Percentiles rank a stretch among this genome's conserved stretches.
These are phyloP conservation scores for Hydropsyche betteni DNA, from an alignment of 2,888 invertebrate species.

Conservation along the genomic window DNA sequence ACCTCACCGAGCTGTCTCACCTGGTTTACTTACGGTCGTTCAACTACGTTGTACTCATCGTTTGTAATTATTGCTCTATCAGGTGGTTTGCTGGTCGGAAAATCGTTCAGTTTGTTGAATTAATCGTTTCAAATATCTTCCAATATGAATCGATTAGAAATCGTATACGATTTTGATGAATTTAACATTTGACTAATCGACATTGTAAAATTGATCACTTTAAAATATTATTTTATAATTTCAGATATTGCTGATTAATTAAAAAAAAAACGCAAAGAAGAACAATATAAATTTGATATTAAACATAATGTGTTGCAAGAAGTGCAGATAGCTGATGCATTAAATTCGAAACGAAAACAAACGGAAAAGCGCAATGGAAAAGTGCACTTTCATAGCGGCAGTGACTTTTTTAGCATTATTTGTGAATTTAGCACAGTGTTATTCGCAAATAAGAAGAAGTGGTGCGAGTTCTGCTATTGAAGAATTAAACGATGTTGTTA, in stretches of 20 bases:
- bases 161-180: too few relatives aligned
- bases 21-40: constrained; percentile 27
- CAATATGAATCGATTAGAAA: too few relatives aligned
- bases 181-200: too few relatives aligned
- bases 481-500: constrained; percentile 31
- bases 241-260: not conserved
- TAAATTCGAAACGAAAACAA: constrained; percentile 54
- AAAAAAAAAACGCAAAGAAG: not conserved
- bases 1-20: constrained; percentile 5
- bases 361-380: not conserved
- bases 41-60: not conserved
- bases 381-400: constrained; percentile 10
- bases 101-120: too few relatives aligned
- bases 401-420: constrained; percentile 22
- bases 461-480: constrained; percentile 41
- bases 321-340: constrained; percentile 57
- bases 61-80: not conserved
- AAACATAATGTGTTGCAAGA: constrained; percentile 54
- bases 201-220: not conserved
- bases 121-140: too few relatives aligned
- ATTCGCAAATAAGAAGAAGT: constrained; percentile 50
- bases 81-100: too few relatives aligned
- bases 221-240: constrained; percentile 7
- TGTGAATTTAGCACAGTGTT: constrained; percentile 39
- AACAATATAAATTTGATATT: too few relatives aligned